Evolutionary conservation across 2,113 vertebrate genomes (phyloP).

Genomic region (Proteles cristata): DNA sequence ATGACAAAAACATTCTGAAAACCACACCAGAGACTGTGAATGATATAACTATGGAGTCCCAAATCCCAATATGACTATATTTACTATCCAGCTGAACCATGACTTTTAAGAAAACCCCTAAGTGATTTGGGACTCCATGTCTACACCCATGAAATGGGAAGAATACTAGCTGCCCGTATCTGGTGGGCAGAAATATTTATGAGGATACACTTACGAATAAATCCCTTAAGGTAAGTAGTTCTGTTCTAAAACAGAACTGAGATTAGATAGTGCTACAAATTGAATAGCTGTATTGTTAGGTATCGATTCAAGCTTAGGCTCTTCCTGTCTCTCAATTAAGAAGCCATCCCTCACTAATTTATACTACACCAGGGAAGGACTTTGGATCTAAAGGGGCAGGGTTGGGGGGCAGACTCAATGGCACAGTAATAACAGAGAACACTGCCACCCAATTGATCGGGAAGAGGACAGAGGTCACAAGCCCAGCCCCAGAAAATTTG

Average conservation of each 20-base stretch:
- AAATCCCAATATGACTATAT: neutral
- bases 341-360: slow-evolving; percentile 57
- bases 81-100: neutral
- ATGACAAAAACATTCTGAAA: slow-evolving; percentile 8
- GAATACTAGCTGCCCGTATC: neutral
- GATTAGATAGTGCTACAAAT: slow-evolving; percentile 70
- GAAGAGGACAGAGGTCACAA: slow-evolving; percentile 44
- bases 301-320: slow-evolving; percentile 67
- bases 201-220: slow-evolving; percentile 37
- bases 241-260: slow-evolving; percentile 54
- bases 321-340: slow-evolving; percentile 66
- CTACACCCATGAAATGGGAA: slow-evolving; percentile 48
- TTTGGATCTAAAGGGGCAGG: neutral
- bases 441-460: neutral
- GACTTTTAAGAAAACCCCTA: slow-evolving; percentile 28
- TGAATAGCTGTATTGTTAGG: slow-evolving; percentile 49
- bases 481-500: slow-evolving; percentile 24
- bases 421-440: slow-evolving; percentile 19
- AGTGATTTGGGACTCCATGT: neutral
- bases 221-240: slow-evolving; percentile 53
- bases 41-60: neutral
- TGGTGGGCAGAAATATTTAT: slow-evolving; percentile 56
- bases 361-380: neutral
- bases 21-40: neutral
- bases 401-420: neutral